Evolutionary conservation across 2,888 invertebrate species (phyloP), one percentile per base, ranked within the genome.

Genomic region (Kryphioiulus occultus): DNA sequence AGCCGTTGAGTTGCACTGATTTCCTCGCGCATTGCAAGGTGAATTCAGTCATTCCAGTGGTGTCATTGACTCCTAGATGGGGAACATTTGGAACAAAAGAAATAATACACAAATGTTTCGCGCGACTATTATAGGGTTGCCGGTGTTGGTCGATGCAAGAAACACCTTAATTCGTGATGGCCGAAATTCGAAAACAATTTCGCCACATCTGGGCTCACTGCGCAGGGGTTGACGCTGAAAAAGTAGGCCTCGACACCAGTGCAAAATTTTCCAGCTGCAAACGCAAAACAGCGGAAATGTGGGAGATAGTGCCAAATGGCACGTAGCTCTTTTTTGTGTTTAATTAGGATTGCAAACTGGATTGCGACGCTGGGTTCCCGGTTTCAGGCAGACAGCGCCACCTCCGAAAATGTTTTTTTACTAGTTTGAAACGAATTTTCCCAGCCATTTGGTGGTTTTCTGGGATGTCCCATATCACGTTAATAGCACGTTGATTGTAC

Each of bases 131-230:
- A 68, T 68, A 68, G 26, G 68, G 26, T 26, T 68, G 22, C 68
- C n/a, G 68, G 68, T 68, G 53, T 7, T 53, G 12, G n/a, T n/a
- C 53, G n/a, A 53, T 26, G 68, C 26, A 68, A 68, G 68, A 68
- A 68, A 68, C 68, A 68, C 68, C 68, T 68, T n/a, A n/a, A n/a
- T n/a, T 68, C 68, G 68, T 68, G 68, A 68, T 68, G 68, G 68
- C 68, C 68, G 68, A 68, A 68, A 68, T 68, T 9, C 68, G 68
- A 68, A 68, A 68, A 68, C 68, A 68, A 68, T 68, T 68, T 68
- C 68, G n/a, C 26, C 68, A 26, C 68, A 68, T 68, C 68, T 68
- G n/a, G n/a, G n/a, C n/a, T n/a, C n/a, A n/a, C n/a, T n/a, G 68
- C 12, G 68, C 35, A 53, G n/a, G 44, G 44, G 44, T 44, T 44